Base-by-base conservation (phyloP, 35 echinoderm and acorn worm species). In the Heliocidaris erythrogramma region DNA sequence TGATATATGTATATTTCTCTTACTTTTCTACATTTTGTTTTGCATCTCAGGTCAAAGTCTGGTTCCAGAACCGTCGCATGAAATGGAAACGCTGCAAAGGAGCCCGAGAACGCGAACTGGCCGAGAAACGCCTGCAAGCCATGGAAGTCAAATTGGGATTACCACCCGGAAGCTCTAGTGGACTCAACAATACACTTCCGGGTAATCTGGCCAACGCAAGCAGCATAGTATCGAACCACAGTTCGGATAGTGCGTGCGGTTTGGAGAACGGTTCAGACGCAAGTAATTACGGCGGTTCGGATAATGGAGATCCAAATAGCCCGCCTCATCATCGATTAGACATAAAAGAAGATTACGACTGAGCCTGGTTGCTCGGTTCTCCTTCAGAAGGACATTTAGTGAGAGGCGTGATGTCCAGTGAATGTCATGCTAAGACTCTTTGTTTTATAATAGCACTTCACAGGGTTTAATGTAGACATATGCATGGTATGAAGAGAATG, bases 31-130 rank as follows among this genome's bases (percentile, higher is more conserved):
- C 14, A 24, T 35, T 92, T 92, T 86, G 87, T 49, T 92, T 30
- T 94, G 59, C 29, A 24, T 96, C 17, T 59, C 61, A 99, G 98
- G 98, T 99, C 0, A 99, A 99, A 90, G 98, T 99, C 21, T 99
- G 98, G 98, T 99, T 99, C 84, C 98, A 99, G 94, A 99, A 99
- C 94, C 94, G 98, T 7, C 95, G 98, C 27, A 99, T 99, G 98
- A 99, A 99, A 71, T 99, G 98, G 98, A 99, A 99, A 85, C 87
- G 98, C 49, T 97, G 97, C 92, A 99, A 99, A 59, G 98, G 98
- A 94, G 98, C 98, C 92, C 96, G 98, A 16, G 98, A 99, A 90
- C 96, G 97, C 61, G 98, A 99, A 95, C 86, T 99, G 4, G 98
- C 98, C 49, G 96, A 97, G 47, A 97, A 97, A 84, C 96, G 98